phyloP scores from a whole-genome alignment of 2,888 invertebrate species.

The Drosophila conformis region DNA sequence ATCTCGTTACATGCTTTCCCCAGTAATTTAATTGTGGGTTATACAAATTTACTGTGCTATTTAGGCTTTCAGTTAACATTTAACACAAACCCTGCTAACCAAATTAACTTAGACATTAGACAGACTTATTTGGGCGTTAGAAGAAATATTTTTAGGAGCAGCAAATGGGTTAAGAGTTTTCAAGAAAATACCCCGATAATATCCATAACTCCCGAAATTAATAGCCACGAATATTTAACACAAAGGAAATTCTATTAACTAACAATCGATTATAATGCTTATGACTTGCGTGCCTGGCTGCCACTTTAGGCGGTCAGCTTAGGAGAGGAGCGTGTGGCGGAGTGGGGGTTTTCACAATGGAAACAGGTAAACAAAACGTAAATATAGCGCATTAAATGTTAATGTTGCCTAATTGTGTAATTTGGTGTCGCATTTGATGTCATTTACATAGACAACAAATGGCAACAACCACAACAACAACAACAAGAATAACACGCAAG shows the following conservation, averaged over 20 bases:
- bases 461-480: conserved; percentile 29
- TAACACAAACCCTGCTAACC: neutral
- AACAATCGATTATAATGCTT: conserved; percentile 74
- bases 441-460: conserved; percentile 62
- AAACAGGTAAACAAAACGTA: conserved; percentile 72
- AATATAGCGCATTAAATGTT: conserved; percentile 82
- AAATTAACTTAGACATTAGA: conserved; percentile 23
- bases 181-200: conserved; percentile 16
- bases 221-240: conserved; percentile 41
- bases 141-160: conserved; percentile 22
- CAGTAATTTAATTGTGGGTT: neutral
- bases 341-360: conserved; percentile 12
- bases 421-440: conserved; percentile 76
- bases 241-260: conserved; percentile 70
- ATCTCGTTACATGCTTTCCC: neutral
- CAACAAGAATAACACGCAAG: conserved; percentile 41
- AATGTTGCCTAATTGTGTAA: conserved; percentile 83
- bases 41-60: neutral
- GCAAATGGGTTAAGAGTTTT: conserved; percentile 17
- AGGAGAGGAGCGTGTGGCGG: neutral
- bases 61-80: neutral
- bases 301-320: neutral
- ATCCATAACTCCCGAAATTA: conserved; percentile 37
- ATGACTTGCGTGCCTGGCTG: conserved; percentile 70
- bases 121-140: conserved; percentile 41